Evolutionary conservation across 2,797 vertebrate species (phyloP).

Genomic region (Microctenopoma steveboyesi): DNA sequence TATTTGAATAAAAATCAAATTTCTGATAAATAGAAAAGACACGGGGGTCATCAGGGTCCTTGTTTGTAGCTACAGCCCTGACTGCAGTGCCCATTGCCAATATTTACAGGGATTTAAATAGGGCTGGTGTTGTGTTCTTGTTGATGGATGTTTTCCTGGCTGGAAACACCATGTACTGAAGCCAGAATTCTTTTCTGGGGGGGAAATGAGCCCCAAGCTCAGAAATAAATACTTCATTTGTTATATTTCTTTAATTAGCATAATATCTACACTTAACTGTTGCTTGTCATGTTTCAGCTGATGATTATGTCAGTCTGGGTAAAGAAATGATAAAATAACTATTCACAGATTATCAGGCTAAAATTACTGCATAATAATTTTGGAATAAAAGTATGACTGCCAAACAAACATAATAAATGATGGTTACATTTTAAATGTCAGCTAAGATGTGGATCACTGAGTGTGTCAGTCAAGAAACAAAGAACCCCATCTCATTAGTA

Average conservation of each 20-base stretch:
- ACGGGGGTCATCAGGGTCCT: background rate
- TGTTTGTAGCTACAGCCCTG: background rate
- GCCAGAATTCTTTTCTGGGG: background rate
- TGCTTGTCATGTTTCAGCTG: background rate
- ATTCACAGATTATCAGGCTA: too few relatives aligned
- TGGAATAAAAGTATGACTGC: background rate
- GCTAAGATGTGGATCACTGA: background rate
- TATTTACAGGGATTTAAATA: background rate
- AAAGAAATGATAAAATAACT: background rate
- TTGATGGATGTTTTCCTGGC: background rate
- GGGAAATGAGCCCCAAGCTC: background rate
- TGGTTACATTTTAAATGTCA: background rate
- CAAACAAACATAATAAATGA: background rate
- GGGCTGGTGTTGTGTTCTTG: slow-evolving; percentile 6
- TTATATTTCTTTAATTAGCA: background rate
- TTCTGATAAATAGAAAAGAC: background rate
- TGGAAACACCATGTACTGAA: background rate
- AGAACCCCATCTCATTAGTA: background rate
- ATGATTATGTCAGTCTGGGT: slow-evolving; percentile 7
- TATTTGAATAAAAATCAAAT: background rate
- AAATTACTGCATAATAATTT: background rate
- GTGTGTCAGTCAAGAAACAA: background rate
- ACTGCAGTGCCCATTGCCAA: background rate
- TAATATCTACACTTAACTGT: background rate
- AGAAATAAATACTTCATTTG: background rate